A percentile compares a stretch with the other conserved stretches of the same genome.
These are phyloP conservation scores for Thomomys bottae DNA, from an alignment of 2,113 vertebrate species.

Conservation along the genomic window DNA sequence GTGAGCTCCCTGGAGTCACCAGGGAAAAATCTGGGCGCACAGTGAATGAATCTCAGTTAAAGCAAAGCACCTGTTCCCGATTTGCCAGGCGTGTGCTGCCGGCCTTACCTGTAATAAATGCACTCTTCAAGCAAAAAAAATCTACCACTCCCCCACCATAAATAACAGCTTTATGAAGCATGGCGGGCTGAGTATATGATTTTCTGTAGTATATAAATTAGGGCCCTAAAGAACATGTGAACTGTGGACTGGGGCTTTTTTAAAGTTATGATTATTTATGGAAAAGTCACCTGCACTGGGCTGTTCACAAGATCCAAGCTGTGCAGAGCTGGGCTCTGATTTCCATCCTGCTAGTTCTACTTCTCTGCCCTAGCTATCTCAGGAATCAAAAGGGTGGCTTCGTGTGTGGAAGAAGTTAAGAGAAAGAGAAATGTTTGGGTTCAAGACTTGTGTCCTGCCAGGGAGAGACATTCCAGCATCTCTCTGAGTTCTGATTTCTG, in stretches of 20 bases:
- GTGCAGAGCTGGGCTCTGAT: not conserved
- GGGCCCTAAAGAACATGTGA: constrained; percentile 73
- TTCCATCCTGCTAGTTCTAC: not conserved
- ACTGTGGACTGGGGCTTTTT: constrained; percentile 34
- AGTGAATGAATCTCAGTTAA: constrained; percentile 67
- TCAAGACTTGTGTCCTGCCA: not conserved
- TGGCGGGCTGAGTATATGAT: constrained; percentile 79
- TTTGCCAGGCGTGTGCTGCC: constrained; percentile 63
- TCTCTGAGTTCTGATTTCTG: not conserved
- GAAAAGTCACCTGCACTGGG: not conserved
- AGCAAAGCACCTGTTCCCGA: constrained; percentile 85
- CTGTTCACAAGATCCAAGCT: constrained; percentile 25
- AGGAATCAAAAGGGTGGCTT: not conserved
- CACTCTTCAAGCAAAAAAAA: constrained; percentile 70
- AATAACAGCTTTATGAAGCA: constrained; percentile 83
- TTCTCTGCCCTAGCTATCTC: not conserved
- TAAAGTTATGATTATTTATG: constrained; percentile 61
- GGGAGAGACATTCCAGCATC: not conserved
- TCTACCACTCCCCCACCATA: constrained; percentile 70
- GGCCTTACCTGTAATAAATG: constrained; percentile 85
- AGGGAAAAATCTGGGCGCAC: not conserved
- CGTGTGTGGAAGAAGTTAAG: constrained; percentile 6
- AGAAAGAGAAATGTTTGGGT: not conserved
- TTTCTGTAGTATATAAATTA: constrained; percentile 86
- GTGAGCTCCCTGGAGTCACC: constrained; percentile 27